These are phyloP conservation scores for Saguinus imperator DNA, from an alignment of 2,113 vertebrate genomes.

Conservation along the genomic window DNA sequence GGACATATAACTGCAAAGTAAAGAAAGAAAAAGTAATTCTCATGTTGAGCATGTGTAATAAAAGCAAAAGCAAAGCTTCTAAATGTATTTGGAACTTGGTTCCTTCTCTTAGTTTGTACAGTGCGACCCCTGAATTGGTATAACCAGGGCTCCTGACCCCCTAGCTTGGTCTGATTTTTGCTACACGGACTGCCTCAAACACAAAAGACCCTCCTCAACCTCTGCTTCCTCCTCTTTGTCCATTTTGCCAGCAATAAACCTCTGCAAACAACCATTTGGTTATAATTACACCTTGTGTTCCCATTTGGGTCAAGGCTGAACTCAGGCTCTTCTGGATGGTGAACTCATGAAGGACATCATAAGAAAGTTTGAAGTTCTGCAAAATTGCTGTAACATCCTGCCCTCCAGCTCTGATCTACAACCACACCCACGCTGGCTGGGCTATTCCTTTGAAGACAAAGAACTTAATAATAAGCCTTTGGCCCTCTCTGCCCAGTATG, in stretches of 20 bases:
- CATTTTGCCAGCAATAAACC: background rate
- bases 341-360: background rate
- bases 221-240: background rate
- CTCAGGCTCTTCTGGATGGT: background rate
- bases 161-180: background rate
- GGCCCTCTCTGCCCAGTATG: background rate
- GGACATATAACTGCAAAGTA: background rate
- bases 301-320: background rate
- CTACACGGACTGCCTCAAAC: background rate
- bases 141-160: background rate
- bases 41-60: background rate
- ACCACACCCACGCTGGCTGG: no score
- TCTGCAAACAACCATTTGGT: background rate
- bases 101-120: background rate
- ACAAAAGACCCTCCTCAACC: background rate
- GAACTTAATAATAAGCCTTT: background rate
- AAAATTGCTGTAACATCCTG: background rate
- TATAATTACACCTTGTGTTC: background rate
- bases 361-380: background rate
- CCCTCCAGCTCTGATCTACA: background rate
- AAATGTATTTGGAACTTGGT: background rate
- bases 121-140: background rate
- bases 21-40: background rate
- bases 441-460: background rate
- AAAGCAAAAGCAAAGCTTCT: slow-evolving; percentile 1